These are phyloP conservation scores for Melanophora roralis DNA, from an alignment of 2,888 invertebrate genomes.

Conservation along the genomic window DNA sequence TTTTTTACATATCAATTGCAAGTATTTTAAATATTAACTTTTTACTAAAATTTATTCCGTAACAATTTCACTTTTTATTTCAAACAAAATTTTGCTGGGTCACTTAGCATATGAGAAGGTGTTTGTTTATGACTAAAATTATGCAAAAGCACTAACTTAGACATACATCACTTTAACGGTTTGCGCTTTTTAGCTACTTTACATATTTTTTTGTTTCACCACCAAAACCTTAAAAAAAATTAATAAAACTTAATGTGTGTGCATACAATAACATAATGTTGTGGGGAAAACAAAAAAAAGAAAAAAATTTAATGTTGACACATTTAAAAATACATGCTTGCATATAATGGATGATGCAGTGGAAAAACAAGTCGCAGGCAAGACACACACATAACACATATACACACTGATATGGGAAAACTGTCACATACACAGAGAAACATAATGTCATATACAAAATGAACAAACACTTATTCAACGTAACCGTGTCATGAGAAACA, in stretches of 20 bases:
- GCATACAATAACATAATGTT: not conserved
- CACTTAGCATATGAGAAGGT: not conserved
- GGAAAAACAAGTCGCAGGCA: not conserved
- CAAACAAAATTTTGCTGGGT: slow-evolving; percentile 8
- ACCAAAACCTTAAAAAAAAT: slow-evolving; percentile 40
- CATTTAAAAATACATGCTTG: slow-evolving; percentile 13
- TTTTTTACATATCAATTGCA: too few relatives aligned
- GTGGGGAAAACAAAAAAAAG: not conserved
- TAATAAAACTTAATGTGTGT: not conserved
- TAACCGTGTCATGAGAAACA: not conserved
- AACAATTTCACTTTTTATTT: not conserved
- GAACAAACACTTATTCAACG: not conserved
- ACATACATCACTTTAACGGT: slow-evolving; percentile 55
- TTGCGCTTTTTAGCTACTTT: slow-evolving; percentile 55
- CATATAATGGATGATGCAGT: not conserved
- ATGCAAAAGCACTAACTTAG: slow-evolving; percentile 51
- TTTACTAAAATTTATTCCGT: too few relatives aligned
- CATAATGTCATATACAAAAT: not conserved
- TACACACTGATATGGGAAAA: not conserved
- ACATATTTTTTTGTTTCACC: slow-evolving; percentile 21
- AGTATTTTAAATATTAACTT: too few relatives aligned
- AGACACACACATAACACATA: not conserved
- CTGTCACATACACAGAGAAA: not conserved
- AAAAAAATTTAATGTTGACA: slow-evolving; percentile 22
- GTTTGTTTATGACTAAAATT: slow-evolving; percentile 33